These are phyloP conservation scores for Rhaphigaster nebulosa DNA, from an alignment of 2,888 invertebrate genomes.

Conservation along the genomic window DNA sequence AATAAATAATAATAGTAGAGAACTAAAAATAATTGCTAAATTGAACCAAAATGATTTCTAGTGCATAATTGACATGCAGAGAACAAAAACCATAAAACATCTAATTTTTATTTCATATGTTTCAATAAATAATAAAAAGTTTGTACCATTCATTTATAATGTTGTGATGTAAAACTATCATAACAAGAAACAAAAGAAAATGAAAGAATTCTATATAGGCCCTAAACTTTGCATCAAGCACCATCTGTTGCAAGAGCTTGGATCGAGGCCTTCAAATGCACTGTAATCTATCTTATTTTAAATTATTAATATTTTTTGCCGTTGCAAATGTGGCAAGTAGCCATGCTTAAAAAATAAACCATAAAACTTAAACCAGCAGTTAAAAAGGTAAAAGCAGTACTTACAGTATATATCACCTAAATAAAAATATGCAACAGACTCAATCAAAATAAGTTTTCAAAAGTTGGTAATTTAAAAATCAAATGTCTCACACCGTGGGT, in stretches of 20 bases:
- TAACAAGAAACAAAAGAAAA: not conserved
- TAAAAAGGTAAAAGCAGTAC: not conserved
- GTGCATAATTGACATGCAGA: not conserved
- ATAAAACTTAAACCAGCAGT: not conserved
- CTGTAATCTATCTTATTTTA: no score
- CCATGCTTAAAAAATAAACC: no score
- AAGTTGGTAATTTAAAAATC: not conserved
- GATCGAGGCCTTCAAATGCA: conserved; percentile 15
- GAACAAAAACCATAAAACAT: not conserved
- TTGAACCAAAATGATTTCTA: no score
- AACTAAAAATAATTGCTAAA: not conserved
- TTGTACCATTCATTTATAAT: not conserved
- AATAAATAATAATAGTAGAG: not conserved
- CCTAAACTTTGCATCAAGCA: conserved; percentile 20
- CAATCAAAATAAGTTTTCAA: no score
- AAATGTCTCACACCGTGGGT: conserved; percentile 69
- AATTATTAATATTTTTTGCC: no score
- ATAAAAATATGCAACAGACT: no score
- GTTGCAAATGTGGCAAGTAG: no score
- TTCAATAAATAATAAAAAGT: not conserved
- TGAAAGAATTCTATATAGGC: not conserved
- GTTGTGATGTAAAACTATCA: not conserved
- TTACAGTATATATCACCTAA: no score
- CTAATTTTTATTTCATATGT: not conserved
- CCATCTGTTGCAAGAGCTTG: not conserved